These are phyloP conservation scores for Amiota mariae DNA, from an alignment of 2,888 invertebrate genomes.

Conservation along the genomic window DNA sequence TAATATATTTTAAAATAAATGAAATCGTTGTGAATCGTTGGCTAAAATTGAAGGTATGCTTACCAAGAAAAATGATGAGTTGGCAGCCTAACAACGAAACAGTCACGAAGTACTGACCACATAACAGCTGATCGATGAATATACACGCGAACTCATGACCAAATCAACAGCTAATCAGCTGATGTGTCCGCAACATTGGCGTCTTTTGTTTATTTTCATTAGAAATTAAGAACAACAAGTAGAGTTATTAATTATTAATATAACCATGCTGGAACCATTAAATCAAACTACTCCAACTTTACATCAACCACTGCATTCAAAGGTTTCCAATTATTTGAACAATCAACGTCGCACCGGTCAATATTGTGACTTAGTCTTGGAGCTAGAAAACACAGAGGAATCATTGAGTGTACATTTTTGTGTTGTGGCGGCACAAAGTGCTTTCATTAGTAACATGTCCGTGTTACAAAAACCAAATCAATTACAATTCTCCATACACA, in stretches of 20 bases:
- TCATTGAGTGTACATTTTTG: constrained; percentile 67
- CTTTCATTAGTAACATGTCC: constrained; percentile 62
- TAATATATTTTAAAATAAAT: no score
- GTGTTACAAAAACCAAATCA: constrained; percentile 63
- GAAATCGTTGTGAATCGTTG: no score
- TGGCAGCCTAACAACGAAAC: no score
- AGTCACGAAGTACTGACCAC: no score
- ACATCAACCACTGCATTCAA: constrained; percentile 69
- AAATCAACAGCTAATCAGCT: no score
- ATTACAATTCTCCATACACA: constrained; percentile 70
- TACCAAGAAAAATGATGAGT: no score
- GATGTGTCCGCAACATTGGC: no score
- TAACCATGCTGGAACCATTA: constrained; percentile 39
- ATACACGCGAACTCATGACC: no score
- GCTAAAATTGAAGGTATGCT: no score
- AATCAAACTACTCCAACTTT: constrained; percentile 54
- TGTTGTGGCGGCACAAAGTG: constrained; percentile 71
- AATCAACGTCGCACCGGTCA: constrained; percentile 68
- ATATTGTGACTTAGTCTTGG: constrained; percentile 67
- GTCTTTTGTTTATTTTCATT: no score
- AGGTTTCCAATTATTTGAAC: constrained; percentile 70
- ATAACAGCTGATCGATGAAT: no score
- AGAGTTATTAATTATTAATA: not conserved
- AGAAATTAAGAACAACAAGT: not conserved
- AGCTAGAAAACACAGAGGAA: constrained; percentile 56